Conservation (phyloP, 2,888 invertebrate genomes). For the Microplitis manilae region DNA sequence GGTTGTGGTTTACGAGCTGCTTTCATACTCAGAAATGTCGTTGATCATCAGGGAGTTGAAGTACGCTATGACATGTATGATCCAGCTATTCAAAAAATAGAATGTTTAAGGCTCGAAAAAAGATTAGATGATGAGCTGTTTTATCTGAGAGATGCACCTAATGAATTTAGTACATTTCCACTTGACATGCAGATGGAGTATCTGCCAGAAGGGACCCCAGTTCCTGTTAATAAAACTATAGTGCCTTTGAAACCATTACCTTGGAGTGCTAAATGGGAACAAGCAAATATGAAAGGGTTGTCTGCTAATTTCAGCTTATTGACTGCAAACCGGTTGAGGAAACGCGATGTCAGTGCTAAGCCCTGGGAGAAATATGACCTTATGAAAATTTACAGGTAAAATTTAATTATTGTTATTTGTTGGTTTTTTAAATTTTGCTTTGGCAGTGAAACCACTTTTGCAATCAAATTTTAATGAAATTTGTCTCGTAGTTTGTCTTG, state of each 20-base stretch:
- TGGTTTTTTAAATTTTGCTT: not conserved
- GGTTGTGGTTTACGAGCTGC: conserved; percentile 87
- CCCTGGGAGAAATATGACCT: conserved; percentile 94
- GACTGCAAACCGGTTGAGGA: conserved; percentile 72
- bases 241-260: conserved; percentile 84
- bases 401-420: conserved; percentile 34
- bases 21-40: conserved; percentile 92
- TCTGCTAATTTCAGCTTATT: conserved; percentile 61
- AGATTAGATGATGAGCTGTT: conserved; percentile 90
- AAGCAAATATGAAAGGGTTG: conserved; percentile 81
- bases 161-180: conserved; percentile 93
- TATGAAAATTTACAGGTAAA: conserved; percentile 90
- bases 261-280: conserved; percentile 94
- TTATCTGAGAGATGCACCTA: conserved; percentile 91
- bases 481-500: no score
- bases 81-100: conserved; percentile 90
- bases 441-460: no score
- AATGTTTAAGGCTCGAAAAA: conserved; percentile 92
- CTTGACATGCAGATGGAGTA: conserved; percentile 91
- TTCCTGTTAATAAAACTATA: conserved; percentile 85
- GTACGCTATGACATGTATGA: conserved; percentile 91
- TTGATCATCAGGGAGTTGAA: conserved; percentile 89
- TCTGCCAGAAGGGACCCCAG: conserved; percentile 82
- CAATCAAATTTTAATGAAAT: no score
- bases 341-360: conserved; percentile 76